These are phyloP conservation scores for Pluvianellus socialis DNA, from an alignment of 2,113 vertebrate species.

Conservation along the genomic window DNA sequence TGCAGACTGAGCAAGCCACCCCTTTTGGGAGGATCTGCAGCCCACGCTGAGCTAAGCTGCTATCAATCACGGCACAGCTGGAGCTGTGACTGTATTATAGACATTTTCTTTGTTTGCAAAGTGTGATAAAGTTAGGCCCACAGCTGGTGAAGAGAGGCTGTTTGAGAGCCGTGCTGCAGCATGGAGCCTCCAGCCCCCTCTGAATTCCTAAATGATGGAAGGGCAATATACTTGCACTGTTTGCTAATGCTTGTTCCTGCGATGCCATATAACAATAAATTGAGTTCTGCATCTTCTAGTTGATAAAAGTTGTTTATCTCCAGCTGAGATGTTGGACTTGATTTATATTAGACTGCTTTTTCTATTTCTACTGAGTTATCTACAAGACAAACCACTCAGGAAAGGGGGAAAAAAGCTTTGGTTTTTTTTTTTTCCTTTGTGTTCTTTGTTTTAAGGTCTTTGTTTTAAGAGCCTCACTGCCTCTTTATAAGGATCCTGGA, in stretches of 20 bases:
- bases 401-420: background rate
- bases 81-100: background rate
- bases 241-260: background rate
- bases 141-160: background rate
- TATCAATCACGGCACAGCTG: background rate
- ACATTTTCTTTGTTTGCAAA: background rate
- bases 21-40: background rate
- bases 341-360: slow-evolving; percentile 32
- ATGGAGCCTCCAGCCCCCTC: background rate
- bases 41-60: background rate
- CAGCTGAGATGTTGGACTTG: background rate
- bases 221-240: background rate
- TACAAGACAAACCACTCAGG: background rate
- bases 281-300: slow-evolving; percentile 11
- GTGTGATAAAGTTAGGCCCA: background rate
- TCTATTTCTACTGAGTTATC: slow-evolving; percentile 1
- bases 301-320: slow-evolving; percentile 38
- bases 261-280: background rate
- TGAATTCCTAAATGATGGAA: slow-evolving; percentile 26
- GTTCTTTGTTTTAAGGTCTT: background rate
- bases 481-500: background rate
- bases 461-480: background rate
- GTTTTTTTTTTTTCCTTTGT: background rate
- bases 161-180: background rate
- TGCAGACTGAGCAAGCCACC: background rate